phyloP scores from a whole-genome alignment of 2,113 vertebrate species.

The Trochalopteron elliotii region DNA sequence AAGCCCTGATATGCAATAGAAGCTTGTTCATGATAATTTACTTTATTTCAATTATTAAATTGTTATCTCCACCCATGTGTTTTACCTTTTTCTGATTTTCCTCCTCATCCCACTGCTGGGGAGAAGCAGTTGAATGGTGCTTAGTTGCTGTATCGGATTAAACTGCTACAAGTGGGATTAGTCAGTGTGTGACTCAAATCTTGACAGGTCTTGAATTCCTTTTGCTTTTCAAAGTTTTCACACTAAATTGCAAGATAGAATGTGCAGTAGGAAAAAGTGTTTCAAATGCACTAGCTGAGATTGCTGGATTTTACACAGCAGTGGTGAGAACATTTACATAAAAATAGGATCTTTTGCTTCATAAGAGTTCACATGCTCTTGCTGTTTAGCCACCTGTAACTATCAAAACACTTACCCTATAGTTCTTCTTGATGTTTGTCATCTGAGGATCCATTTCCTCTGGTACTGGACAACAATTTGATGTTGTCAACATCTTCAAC shows the following conservation, averaged over 20 bases:
- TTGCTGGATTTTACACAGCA: neutral
- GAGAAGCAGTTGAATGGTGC: neutral
- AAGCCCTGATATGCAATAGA: neutral
- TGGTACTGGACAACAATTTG: neutral
- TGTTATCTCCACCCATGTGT: accelerated
- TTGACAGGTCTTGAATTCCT: neutral
- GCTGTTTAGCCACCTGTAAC: neutral
- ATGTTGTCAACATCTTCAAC: neutral
- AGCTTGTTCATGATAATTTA: neutral
- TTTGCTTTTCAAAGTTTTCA: neutral
- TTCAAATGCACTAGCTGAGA: neutral
- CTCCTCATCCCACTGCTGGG: neutral
- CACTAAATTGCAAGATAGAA: neutral
- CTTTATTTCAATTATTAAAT: neutral
- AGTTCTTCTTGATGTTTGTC: neutral
- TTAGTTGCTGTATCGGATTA: neutral
- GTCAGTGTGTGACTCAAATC: neutral
- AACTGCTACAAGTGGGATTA: neutral
- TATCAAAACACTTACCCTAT: neutral
- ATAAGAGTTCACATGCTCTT: neutral
- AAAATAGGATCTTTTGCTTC: neutral
- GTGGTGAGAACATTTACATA: neutral
- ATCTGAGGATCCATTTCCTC: neutral
- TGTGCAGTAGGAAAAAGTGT: neutral
- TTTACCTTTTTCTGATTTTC: neutral